phyloP scores from a whole-genome alignment of 2,888 invertebrate genomes.

The Bellardia bayeri region DNA sequence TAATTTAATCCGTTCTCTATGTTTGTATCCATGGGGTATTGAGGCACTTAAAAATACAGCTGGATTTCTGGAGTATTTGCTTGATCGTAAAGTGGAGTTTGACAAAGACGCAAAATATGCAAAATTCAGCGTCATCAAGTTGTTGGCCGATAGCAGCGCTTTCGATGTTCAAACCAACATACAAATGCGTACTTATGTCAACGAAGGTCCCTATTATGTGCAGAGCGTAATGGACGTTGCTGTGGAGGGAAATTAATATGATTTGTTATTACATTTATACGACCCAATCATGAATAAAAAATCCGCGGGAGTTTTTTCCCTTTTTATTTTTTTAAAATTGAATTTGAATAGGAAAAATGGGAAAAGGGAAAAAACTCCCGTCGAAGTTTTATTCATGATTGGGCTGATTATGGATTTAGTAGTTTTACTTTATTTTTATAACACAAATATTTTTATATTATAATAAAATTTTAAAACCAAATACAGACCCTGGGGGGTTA shows the following conservation, averaged over 20 bases:
- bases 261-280: not conserved
- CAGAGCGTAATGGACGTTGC: constrained; percentile 90
- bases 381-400: too few species aligned
- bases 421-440: too few species aligned
- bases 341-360: too few species aligned
- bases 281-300: too few species aligned
- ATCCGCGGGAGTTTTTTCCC: too few species aligned
- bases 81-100: constrained; percentile 89
- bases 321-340: too few species aligned
- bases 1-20: constrained; percentile 87
- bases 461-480: too few species aligned
- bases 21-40: constrained; percentile 92
- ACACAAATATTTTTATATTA: too few species aligned
- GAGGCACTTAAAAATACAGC: constrained; percentile 89
- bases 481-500: too few species aligned
- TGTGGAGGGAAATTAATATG: constrained; percentile 86
- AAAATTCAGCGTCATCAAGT: constrained; percentile 90
- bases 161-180: constrained; percentile 87
- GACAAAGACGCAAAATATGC: constrained; percentile 86
- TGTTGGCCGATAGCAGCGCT: constrained; percentile 86
- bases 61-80: constrained; percentile 90
- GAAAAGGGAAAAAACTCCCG: too few species aligned
- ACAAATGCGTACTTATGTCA: constrained; percentile 88
- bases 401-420: not conserved
- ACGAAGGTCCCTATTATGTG: constrained; percentile 92